Conservation (phyloP, 1,140 invertebrate genomes). For the Delia radicum region DNA sequence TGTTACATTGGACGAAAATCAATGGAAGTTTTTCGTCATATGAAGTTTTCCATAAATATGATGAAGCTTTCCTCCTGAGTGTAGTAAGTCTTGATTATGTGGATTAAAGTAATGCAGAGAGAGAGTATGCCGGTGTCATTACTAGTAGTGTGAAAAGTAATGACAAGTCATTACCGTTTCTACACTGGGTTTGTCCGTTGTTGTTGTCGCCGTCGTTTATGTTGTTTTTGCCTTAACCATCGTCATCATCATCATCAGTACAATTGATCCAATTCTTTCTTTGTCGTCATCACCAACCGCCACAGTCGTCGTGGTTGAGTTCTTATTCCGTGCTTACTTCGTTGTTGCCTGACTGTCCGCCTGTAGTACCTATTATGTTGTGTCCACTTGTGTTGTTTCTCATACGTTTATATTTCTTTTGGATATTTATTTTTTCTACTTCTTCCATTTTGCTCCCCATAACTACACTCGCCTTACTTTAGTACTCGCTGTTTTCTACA, state of each 20-base stretch:
- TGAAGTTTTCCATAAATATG: too few species aligned
- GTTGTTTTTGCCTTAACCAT: background rate
- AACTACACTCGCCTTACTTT: background rate
- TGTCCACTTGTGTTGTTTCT: background rate
- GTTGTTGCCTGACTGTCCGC: background rate
- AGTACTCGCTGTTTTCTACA: background rate
- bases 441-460: background rate
- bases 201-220: background rate
- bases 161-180: background rate
- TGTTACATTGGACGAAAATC: too few species aligned
- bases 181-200: background rate
- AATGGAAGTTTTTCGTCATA: too few species aligned
- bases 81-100: too few species aligned
- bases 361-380: background rate
- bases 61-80: too few species aligned
- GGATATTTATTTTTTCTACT: background rate
- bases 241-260: background rate
- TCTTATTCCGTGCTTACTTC: background rate
- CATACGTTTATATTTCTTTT: background rate
- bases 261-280: conserved; percentile 18
- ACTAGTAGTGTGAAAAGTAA: too few species aligned
- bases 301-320: background rate
- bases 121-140: too few species aligned
- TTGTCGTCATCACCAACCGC: background rate
- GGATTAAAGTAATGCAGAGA: too few species aligned